phyloP scores from a whole-genome alignment of 2,888 invertebrate species.

The Petrolisthes manimaculis region DNA sequence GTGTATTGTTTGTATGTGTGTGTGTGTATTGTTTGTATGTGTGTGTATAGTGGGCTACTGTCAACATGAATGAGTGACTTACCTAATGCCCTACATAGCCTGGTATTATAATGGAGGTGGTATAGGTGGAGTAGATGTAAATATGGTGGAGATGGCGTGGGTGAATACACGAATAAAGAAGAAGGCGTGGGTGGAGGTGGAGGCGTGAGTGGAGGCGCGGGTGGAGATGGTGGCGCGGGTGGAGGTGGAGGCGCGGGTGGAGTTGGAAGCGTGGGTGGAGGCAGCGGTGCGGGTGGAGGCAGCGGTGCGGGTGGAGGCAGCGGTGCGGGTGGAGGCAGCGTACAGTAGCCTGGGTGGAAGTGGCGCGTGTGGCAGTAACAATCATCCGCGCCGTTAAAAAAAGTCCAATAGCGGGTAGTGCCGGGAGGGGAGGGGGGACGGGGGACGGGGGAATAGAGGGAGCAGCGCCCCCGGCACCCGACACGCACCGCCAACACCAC shows the following conservation, averaged over 20 bases:
- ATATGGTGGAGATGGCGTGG: background rate
- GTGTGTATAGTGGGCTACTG: too few species aligned
- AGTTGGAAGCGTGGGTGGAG: background rate
- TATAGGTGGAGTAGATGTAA: background rate
- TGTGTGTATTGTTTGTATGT: too few species aligned
- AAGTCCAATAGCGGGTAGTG: slow-evolving; percentile 23
- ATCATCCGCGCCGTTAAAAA: slow-evolving; percentile 30
- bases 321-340: background rate
- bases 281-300: background rate
- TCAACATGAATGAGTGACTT: too few species aligned
- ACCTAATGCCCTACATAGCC: too few species aligned
- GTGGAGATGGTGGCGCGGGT: background rate
- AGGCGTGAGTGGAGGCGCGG: background rate
- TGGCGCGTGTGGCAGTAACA: slow-evolving; percentile 20
- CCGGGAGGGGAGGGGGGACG: background rate
- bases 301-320: background rate
- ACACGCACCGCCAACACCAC: slow-evolving; percentile 42
- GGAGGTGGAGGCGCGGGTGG: slow-evolving; percentile 11
- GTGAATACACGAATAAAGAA: background rate
- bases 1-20: too few species aligned
- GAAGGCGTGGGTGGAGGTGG: background rate
- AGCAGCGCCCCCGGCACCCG: slow-evolving; percentile 30
- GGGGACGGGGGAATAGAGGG: background rate
- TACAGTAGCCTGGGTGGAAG: background rate
- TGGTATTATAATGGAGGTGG: background rate